phyloP scores from a whole-genome alignment of 2,888 invertebrate genomes.

The Callyntrura sp. region DNA sequence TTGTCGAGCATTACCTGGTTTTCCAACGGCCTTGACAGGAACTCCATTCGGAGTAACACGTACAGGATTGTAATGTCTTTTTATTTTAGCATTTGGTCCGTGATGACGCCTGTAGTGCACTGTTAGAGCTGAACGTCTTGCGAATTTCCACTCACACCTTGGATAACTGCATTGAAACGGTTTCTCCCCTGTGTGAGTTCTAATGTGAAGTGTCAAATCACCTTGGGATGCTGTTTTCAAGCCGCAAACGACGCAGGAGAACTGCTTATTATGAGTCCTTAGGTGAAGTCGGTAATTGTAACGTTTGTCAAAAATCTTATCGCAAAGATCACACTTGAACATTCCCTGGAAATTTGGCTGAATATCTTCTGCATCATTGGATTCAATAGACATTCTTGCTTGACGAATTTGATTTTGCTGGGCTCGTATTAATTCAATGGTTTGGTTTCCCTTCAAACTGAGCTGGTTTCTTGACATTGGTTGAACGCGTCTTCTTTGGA shows the following conservation, averaged over 20 bases:
- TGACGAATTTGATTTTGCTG: conserved; percentile 47
- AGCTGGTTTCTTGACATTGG: conserved; percentile 48
- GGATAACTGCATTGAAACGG: conserved; percentile 68
- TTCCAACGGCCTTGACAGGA: neutral
- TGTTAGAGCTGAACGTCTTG: conserved; percentile 68
- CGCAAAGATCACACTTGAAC: conserved; percentile 61
- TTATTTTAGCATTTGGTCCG: conserved; percentile 69
- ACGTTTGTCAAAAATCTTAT: conserved; percentile 70
- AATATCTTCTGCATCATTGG: conserved; percentile 50
- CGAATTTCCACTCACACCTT: conserved; percentile 74
- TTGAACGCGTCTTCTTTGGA: conserved; percentile 6
- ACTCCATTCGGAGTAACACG: conserved; percentile 51
- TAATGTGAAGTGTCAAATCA: conserved; percentile 71
- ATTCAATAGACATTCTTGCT: conserved; percentile 1
- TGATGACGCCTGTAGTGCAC: conserved; percentile 75
- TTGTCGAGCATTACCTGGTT: neutral
- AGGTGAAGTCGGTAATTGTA: conserved; percentile 71
- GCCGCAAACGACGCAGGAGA: conserved; percentile 68
- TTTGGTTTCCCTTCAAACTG: conserved; percentile 32
- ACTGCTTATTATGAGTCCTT: conserved; percentile 75
- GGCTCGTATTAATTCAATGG: conserved; percentile 4
- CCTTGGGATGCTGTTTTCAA: conserved; percentile 74
- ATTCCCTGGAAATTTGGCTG: conserved; percentile 69
- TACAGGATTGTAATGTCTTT: conserved; percentile 69
- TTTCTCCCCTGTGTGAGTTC: conserved; percentile 74